phyloP scores from a whole-genome alignment of 2,113 vertebrate species.

The Prinia subflava region DNA sequence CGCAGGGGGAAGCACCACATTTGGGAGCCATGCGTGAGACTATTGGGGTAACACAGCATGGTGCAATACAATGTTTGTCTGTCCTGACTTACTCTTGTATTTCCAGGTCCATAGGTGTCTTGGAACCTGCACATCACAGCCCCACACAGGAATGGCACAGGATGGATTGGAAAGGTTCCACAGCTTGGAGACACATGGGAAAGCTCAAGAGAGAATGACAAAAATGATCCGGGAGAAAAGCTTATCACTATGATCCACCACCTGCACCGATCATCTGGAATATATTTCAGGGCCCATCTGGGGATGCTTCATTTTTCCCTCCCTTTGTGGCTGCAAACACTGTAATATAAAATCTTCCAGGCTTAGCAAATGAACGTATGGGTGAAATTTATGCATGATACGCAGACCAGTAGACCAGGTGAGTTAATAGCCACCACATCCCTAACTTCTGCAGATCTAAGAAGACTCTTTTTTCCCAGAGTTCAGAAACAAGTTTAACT shows the following conservation, averaged over 20 bases:
- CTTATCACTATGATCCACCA: neutral
- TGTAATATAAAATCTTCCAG: neutral
- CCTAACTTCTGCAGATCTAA: neutral
- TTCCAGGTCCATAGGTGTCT: neutral
- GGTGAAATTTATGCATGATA: neutral
- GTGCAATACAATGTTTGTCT: neutral
- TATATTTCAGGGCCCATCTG: neutral
- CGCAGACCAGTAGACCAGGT: neutral
- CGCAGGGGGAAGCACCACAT: neutral
- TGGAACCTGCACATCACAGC: neutral
- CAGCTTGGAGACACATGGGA: neutral
- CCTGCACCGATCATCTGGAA: fast-evolving
- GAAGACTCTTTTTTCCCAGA: neutral
- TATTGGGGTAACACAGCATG: fast-evolving
- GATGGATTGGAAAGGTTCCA: neutral
- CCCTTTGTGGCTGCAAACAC: neutral
- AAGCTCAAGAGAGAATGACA: neutral
- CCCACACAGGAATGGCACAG: neutral
- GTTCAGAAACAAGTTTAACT: neutral
- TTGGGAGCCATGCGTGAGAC: neutral
- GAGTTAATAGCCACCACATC: neutral
- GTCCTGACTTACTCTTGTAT: neutral
- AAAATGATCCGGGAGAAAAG: neutral
- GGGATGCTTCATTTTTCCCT: neutral
- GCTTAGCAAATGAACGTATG: neutral